These are phyloP conservation scores for Hydrolagus colliei DNA, from an alignment of 2,797 vertebrate species.

Conservation along the genomic window DNA sequence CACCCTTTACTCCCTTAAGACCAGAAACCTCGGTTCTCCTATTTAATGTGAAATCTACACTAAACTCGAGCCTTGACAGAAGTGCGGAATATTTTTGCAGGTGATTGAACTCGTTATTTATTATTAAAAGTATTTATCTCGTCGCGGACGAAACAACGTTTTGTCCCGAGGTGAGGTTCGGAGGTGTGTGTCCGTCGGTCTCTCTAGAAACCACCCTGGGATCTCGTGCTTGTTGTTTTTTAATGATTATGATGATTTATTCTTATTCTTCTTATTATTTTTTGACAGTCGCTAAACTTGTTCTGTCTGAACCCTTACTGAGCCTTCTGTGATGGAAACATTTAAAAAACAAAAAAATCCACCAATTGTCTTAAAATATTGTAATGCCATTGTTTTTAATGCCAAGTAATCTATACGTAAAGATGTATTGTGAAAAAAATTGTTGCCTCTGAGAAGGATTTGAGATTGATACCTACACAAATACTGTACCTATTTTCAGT, in stretches of 20 bases:
- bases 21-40: constrained; percentile 35
- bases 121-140: constrained; percentile 47
- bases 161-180: constrained; percentile 43
- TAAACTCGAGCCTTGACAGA: constrained; percentile 44
- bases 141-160: constrained; percentile 41
- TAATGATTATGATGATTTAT: too few species aligned
- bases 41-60: constrained; percentile 46
- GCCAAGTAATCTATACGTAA: constrained; percentile 76
- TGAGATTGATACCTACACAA: constrained; percentile 44
- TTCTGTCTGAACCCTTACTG: constrained; percentile 75
- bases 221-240: too few species aligned
- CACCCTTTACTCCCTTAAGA: neutral
- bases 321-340: constrained; percentile 72
- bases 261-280: neutral
- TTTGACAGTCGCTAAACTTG: constrained; percentile 60
- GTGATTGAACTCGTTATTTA: constrained; percentile 48
- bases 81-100: constrained; percentile 49
- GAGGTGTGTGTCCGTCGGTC: constrained; percentile 45
- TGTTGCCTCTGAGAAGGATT: constrained; percentile 72
- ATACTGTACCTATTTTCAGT: constrained; percentile 51
- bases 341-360: constrained; percentile 63
- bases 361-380: constrained; percentile 89
- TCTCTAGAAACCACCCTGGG: neutral
- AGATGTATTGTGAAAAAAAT: constrained; percentile 61
- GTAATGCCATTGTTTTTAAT: constrained; percentile 82